Evolutionary conservation across 2,888 invertebrate species (phyloP), one percentile per base, ranked within the genome.

Genomic region (Amphipyra berbera): DNA sequence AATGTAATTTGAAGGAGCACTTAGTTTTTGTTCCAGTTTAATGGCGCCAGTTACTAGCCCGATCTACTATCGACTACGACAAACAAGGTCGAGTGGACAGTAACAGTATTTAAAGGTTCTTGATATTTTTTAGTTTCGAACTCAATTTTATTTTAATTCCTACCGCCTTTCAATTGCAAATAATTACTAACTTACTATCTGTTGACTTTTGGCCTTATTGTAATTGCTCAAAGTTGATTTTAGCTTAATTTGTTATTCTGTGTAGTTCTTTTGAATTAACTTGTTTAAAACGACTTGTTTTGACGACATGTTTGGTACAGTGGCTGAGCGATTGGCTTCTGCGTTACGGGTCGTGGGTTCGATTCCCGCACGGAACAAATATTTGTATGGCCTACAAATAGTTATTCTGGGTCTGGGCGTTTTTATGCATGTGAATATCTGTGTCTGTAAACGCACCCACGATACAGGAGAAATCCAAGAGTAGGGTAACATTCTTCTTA

Each of bases 101-200:
- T 57, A 56, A 55, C 41, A 57, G 49, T 54, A 33, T 7, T 14
- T 41, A 56, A 46, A 73, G 74, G 69, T 73, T 56, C 60, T 42
- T 66, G 30, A 52, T 38, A 60, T 60, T 53, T 53, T 45, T 42
- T 40, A 45, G 21, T 61, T 55, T 74, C 35, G 35, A 47, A 68
- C 61, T 54, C 57, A 47, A 40, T 35, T 55, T 12, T 40, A 27
- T 56, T 52, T 52, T 38, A 30, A 48, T 62, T 52, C 41, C 44
- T 58, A 45, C 63, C 47, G 55, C 62, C 57, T 74, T 62, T 62
- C 54, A 45, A 62, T 44, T 45, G 44, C 33, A 37, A 21, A 21
- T 21, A 21, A 1, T 52, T 0, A 13, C 9, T 14, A 44, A 33
- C 8, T 45, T 27, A 6, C 30, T 37, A 12, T 48, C 15, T 35